Evolutionary conservation across 2,888 invertebrate species (phyloP), one percentile per base, ranked within the genome.

Genomic region (Zelleria hepariella): DNA sequence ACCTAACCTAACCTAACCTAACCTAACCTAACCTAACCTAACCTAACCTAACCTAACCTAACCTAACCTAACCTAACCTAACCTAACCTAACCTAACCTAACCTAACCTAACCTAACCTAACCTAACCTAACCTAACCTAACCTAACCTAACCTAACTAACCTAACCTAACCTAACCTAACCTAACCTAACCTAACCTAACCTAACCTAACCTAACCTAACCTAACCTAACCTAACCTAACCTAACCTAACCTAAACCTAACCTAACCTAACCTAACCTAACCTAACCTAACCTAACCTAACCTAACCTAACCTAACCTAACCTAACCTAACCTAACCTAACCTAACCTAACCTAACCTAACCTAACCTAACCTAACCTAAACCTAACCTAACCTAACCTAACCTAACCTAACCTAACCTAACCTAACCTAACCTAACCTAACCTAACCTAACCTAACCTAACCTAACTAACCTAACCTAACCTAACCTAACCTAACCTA

Each of bases 91-190:
- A 60, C 60, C 60, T 60, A 60, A 60, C 60, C 53, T 58, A 58
- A 58, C 52, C 58, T 53, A 58, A 52, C 58, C 58, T 23, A 57
- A 57, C 42, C 57, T 57, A 57, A 57, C 57, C 60, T 57, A 60
- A 60, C 60, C 60, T 57, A 60, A 60, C 60, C 60, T 61, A 61
- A 61, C 60, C 60, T 61, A 61, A 61, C 60, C 60, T 60, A 60
- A 60, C 60, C 60, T 60, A 60, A 60, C 60, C 60, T 61, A 61
- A 61, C 60, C 60, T 61, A 61, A 61, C 60, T 61, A 61, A 61
- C 60, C 60, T 61, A 61, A 61, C 60, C 53, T 53, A 53, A 53
- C 53, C 53, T 53, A 53, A 53, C 53, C 53, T 53, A 53, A 53
- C 53, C 53, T 53, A 53, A 53, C 53, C 53, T 53, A 53, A 53